A percentile compares a stretch with the other conserved stretches of the same genome.
These are phyloP conservation scores for Pterocles gutturalis DNA, from an alignment of 2,113 vertebrate species.

Conservation along the genomic window DNA sequence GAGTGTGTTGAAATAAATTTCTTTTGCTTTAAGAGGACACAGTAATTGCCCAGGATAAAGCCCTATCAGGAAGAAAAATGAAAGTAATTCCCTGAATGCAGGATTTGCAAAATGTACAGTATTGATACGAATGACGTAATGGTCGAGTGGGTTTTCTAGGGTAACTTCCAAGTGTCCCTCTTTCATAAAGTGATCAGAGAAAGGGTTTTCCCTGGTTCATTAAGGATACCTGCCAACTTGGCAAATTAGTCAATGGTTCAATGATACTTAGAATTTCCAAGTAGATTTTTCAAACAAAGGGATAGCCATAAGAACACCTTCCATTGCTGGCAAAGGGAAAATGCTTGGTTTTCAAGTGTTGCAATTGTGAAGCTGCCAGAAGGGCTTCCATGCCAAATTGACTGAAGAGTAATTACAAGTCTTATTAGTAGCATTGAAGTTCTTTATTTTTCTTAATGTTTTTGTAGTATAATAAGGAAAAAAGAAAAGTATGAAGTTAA, in stretches of 20 bases:
- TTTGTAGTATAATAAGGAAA: neutral
- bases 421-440: neutral
- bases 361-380: neutral
- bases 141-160: neutral
- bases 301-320: neutral
- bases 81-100: neutral
- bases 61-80: neutral
- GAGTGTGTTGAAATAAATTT: neutral
- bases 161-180: neutral
- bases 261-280: neutral
- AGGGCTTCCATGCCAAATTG: neutral
- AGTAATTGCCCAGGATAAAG: neutral
- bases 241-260: neutral
- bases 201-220: neutral
- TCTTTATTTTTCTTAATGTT: neutral
- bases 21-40: neutral
- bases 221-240: neutral
- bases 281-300: neutral
- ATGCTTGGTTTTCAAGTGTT: neutral
- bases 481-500: neutral
- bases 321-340: neutral
- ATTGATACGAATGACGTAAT: neutral
- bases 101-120: neutral
- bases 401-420: neutral
- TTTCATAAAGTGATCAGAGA: neutral